Conservation (phyloP, 1,140 invertebrate genomes). For the Yoshiicerus persimilis region DNA sequence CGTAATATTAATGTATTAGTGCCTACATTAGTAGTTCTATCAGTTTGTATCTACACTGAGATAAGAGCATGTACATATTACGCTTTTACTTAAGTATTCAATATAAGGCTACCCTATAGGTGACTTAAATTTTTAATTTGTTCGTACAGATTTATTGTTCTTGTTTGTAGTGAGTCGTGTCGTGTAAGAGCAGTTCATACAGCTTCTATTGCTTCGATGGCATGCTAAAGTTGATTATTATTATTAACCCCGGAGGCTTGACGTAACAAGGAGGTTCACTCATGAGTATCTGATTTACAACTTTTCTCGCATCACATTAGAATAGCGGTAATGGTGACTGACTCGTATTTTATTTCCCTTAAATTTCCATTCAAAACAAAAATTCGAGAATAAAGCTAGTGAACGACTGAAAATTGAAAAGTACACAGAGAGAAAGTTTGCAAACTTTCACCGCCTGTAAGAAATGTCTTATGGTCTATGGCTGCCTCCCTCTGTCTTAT, state of each 20-base stretch:
- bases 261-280: not conserved
- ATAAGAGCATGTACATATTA: not conserved
- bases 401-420: conserved; percentile 3
- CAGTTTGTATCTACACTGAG: not conserved
- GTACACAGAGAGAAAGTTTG: not conserved
- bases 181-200: not conserved
- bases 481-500: not conserved
- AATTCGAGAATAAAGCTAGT: not conserved
- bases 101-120: not conserved
- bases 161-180: not conserved
- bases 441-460: conserved; percentile 7
- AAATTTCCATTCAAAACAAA: conserved; percentile 18
- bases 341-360: conserved; percentile 14
- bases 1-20: not conserved
- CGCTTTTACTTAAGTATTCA: not conserved
- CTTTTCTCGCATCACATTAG: conserved; percentile 1
- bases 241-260: conserved; percentile 5
- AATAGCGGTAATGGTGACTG: not conserved
- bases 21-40: too few species aligned
- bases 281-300: conserved; percentile 10
- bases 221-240: conserved; percentile 5
- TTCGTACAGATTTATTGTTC: conserved; percentile 15
- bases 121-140: conserved; percentile 15
- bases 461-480: conserved; percentile 6
- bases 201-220: too few species aligned